Evolutionary conservation across 1,140 invertebrate genomes (phyloP), one percentile per base, ranked within the genome.

Genomic region (Riptortus pedestris): DNA sequence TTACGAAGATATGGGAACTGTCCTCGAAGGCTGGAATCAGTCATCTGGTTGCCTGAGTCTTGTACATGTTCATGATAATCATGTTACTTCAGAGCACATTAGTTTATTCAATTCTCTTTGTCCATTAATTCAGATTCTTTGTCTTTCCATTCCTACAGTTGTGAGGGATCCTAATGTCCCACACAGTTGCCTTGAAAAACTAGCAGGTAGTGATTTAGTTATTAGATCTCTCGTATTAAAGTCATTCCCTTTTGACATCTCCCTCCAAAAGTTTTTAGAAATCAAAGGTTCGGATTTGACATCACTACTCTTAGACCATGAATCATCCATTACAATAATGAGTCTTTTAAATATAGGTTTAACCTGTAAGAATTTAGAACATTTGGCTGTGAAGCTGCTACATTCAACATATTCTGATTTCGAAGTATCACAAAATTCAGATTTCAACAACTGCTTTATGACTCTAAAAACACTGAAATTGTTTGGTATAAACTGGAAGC

Each of bases 1-100:
- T n/a, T 70, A 70, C 60, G 38, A 60, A 27, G 66, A 69, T 52
- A 66, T 70, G 65, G 68, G 68, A 2, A 16, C 47, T 9, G 66
- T 67, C 1, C n/a, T 70, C 16, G 29, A 38, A 16, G 18, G 20
- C 9, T 9, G 26, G 4, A 9, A 3, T 52, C 3, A 9, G 9
- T 28, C 18, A 28, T 12, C 7, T 52, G 18, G 28, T 5, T 28
- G 18, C 16, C 24, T 63, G 12, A 63, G 47, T 55, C 27, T 63
- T 27, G 5, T 26, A 18, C 47, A 63, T 5, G 9, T 63, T 9
- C 62, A 63, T 18, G 62, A 63, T 31, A 52, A 63, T 20, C 62
- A 63, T 29, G 22, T 52, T 11, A 52, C 28, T 20, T 7, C 31
- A 12, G 62, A 57, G 11, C 62, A 63, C 22, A 29, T 63, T 9